These are phyloP conservation scores for Hyles vespertilio DNA, from an alignment of 1,140 invertebrate genomes.

Conservation along the genomic window DNA sequence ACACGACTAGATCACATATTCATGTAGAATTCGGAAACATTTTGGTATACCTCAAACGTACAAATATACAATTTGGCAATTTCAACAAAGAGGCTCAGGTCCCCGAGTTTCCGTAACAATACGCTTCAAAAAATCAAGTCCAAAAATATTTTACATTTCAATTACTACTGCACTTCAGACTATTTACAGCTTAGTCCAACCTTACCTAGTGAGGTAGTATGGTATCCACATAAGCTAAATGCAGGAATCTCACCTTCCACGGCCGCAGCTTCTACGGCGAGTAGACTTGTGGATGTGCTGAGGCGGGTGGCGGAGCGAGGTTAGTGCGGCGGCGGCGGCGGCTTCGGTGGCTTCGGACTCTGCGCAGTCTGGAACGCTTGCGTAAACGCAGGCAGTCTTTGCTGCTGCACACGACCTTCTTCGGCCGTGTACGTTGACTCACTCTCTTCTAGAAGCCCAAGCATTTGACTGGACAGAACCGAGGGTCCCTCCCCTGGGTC, in stretches of 20 bases:
- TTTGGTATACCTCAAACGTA: constrained; percentile 68
- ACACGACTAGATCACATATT: constrained; percentile 74
- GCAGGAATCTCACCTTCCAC: constrained; percentile 32
- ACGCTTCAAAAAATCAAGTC: constrained; percentile 29
- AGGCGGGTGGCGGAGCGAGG: constrained; percentile 12
- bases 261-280: constrained; percentile 6
- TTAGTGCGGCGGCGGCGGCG: constrained; percentile 65
- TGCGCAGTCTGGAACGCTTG: constrained; percentile 71
- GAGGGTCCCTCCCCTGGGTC: constrained; percentile 62
- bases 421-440: constrained; percentile 43
- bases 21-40: constrained; percentile 74
- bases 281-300: constrained; percentile 63
- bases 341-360: constrained; percentile 68
- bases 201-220: constrained; percentile 72
- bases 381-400: constrained; percentile 65
- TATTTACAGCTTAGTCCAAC: constrained; percentile 63
- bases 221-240: constrained; percentile 60
- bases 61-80: constrained; percentile 66
- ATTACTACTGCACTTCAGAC: constrained; percentile 48
- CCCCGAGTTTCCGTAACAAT: constrained; percentile 31
- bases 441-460: constrained; percentile 51
- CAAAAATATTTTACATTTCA: constrained; percentile 33
- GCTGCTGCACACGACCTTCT: constrained; percentile 48
- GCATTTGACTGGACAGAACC: constrained; percentile 54
- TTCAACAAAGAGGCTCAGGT: constrained; percentile 32